These are phyloP conservation scores for Apis florea DNA, from an alignment of 1,140 invertebrate genomes.

Conservation along the genomic window DNA sequence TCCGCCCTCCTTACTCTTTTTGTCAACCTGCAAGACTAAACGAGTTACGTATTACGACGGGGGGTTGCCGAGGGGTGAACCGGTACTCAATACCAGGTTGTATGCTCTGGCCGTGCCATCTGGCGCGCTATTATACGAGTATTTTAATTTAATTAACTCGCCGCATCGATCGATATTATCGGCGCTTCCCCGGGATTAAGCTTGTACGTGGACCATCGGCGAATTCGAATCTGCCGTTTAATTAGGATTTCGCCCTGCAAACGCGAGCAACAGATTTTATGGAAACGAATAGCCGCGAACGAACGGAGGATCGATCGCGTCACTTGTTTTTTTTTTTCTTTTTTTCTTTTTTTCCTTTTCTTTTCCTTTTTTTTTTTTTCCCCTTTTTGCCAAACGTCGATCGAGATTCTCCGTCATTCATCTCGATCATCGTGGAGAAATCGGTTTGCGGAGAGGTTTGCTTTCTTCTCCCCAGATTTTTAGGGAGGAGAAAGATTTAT, in stretches of 20 bases:
- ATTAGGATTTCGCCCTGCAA: slow-evolving; percentile 77
- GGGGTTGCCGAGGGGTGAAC: slow-evolving; percentile 51
- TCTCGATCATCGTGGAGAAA: too few relatives aligned
- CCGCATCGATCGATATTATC: slow-evolving; percentile 79
- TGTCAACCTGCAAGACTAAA: slow-evolving; percentile 78
- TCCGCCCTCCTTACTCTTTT: slow-evolving; percentile 54
- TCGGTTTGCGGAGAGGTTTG: too few relatives aligned
- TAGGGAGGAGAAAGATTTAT: too few relatives aligned
- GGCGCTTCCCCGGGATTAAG: slow-evolving; percentile 77
- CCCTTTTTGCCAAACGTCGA: neutral
- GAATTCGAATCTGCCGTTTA: slow-evolving; percentile 78
- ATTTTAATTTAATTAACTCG: slow-evolving; percentile 81
- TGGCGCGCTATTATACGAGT: slow-evolving; percentile 79
- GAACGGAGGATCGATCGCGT: slow-evolving; percentile 25
- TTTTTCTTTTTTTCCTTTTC: too few relatives aligned
- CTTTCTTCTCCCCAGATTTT: too few relatives aligned
- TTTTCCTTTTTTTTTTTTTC: neutral
- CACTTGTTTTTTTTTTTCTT: slow-evolving; percentile 21
- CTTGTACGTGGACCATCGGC: slow-evolving; percentile 71
- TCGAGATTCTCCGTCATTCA: too few relatives aligned
- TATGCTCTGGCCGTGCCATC: slow-evolving; percentile 77
- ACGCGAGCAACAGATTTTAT: slow-evolving; percentile 78
- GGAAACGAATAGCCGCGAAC: slow-evolving; percentile 63
- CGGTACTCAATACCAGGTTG: slow-evolving; percentile 74
- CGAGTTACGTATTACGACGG: slow-evolving; percentile 77